These are phyloP conservation scores for Symphodus melops DNA, from an alignment of 2,113 vertebrate genomes.

Conservation along the genomic window DNA sequence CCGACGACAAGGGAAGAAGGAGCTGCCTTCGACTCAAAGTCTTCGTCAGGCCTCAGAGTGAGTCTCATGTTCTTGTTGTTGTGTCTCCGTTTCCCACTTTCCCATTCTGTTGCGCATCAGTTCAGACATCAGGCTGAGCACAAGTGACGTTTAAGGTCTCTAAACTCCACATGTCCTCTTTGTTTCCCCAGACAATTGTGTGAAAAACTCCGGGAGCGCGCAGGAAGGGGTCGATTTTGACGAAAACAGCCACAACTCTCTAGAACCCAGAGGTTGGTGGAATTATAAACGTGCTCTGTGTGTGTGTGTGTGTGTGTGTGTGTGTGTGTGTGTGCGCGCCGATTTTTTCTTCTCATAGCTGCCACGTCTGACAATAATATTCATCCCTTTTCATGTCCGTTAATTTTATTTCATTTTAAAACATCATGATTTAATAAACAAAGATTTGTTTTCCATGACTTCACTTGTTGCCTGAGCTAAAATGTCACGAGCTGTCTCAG, in stretches of 20 bases:
- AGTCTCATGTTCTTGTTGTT: conserved; percentile 81
- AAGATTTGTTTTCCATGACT: background rate
- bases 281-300: conserved; percentile 16
- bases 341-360: background rate
- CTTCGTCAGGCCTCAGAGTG: conserved; percentile 96
- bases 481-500: background rate
- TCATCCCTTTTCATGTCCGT: conserved; percentile 10
- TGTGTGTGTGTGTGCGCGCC: background rate
- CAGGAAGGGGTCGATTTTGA: conserved; percentile 97
- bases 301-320: conserved; percentile 6
- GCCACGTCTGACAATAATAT: background rate
- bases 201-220: conserved; percentile 92
- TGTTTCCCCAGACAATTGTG: conserved; percentile 93
- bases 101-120: conserved; percentile 36
- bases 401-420: background rate
- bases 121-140: background rate
- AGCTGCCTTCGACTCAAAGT: conserved; percentile 97
- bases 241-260: conserved; percentile 98
- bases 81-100: conserved; percentile 22
- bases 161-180: conserved; percentile 72
- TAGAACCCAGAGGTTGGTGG: conserved; percentile 99
- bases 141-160: conserved; percentile 69
- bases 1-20: conserved; percentile 90
- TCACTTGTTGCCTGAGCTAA: background rate
- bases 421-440: background rate